Percentiles rank a stretch among this genome's conserved stretches.
phyloP scores from a whole-genome alignment of 2,888 invertebrate genomes.

The Callosobruchus maculatus region DNA sequence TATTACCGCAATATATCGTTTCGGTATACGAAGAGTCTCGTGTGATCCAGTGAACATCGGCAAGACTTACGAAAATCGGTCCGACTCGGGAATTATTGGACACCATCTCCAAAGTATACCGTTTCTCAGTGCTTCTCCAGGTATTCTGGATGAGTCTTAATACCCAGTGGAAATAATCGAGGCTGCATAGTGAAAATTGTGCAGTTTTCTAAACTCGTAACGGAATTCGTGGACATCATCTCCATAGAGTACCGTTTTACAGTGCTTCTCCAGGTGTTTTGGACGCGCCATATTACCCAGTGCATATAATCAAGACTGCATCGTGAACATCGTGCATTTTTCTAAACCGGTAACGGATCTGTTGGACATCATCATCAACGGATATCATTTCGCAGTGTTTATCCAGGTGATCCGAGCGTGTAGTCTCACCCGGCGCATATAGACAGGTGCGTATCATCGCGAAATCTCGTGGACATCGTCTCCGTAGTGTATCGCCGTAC shows the following conservation, averaged over 20 bases:
- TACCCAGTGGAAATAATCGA: too few relatives aligned
- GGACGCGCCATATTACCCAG: neutral
- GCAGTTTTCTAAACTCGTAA: too few relatives aligned
- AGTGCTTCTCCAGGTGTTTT: neutral
- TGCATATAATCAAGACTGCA: neutral
- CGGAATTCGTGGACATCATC: neutral
- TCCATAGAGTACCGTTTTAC: neutral
- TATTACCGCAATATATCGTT: neutral
- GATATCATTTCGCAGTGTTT: neutral
- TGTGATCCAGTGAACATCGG: neutral
- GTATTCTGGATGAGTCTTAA: too few relatives aligned
- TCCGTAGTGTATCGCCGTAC: neutral
- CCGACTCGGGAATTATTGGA: neutral
- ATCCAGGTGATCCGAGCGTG: neutral
- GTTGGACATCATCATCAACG: neutral
- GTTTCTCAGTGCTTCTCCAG: too few relatives aligned
- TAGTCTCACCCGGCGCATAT: neutral
- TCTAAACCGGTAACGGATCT: neutral
- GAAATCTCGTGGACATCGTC: neutral
- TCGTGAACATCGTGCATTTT: neutral
- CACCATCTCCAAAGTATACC: too few relatives aligned
- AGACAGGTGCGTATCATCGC: too few relatives aligned
- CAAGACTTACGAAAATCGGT: neutral
- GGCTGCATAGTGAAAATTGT: too few relatives aligned
- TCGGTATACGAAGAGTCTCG: neutral